Evolutionary conservation across 2,113 vertebrate species (phyloP).

Genomic region (Malurus alboscapulatus): DNA sequence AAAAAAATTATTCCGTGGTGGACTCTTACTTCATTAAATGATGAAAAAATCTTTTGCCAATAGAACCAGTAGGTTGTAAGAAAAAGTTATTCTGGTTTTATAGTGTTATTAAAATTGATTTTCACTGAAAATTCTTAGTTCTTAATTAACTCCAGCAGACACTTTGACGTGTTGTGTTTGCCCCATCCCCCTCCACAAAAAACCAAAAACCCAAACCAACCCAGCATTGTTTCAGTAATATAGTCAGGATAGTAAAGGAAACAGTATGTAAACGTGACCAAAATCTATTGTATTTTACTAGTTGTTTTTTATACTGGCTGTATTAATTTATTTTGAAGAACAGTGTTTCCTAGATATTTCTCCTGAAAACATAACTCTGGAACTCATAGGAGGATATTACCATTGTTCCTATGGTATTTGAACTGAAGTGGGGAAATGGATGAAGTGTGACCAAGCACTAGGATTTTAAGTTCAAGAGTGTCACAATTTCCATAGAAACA

Average conservation of each 20-base stretch:
- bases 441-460: background rate
- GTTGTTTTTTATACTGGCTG: background rate
- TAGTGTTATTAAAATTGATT: background rate
- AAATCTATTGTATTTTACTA: background rate
- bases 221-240: background rate
- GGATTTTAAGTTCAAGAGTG: background rate
- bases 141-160: background rate
- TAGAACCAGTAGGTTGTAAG: background rate
- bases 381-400: background rate
- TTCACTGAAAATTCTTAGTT: background rate
- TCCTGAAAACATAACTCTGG: background rate
- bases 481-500: constrained; percentile 20
- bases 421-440: background rate
- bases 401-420: background rate
- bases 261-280: background rate
- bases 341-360: background rate
- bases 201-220: background rate
- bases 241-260: background rate
- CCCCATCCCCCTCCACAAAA: background rate
- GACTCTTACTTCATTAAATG: background rate
- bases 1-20: background rate
- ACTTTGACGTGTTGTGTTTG: background rate
- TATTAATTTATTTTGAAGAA: background rate
- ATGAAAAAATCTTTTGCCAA: background rate
- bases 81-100: background rate